Evolutionary conservation across 1,140 invertebrate genomes (phyloP), one percentile per base, ranked within the genome.

Genomic region (Mylabris phalerata): DNA sequence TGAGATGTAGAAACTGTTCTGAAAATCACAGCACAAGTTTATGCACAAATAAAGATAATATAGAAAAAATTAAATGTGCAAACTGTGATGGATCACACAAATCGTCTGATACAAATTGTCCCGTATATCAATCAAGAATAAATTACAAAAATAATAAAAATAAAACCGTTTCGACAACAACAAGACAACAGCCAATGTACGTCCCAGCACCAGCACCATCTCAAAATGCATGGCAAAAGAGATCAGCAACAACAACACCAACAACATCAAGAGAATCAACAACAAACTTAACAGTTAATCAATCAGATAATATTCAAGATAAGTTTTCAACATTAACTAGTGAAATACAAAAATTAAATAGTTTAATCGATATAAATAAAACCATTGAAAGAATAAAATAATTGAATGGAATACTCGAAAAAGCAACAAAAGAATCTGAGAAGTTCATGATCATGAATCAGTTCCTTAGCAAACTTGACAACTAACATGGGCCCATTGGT

Each of bases 1-100:
- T 67, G 7, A 50, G 9, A 7, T 73, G 71, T 19, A 32, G 75
- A 0, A 74, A 75, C 65, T 75, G 73, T 61, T 64, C 66, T 25
- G 62, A 56, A 56, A 27, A 54, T 2, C 73, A 75, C 25, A 47
- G 67, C 0, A 75, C 72, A 2, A 63, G 46, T 19, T 61, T 70
- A 0, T 74, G 71, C 26, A 58, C 38, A 6, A 65, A 48, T 45
- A 57, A 61, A 4, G 9, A 3, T 62, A 2, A 11, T 6, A 40
- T 41, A 32, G 32, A 32, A 26, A 57, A 64, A 41, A 63, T 67
- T n/a, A 67, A 57, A 49, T 75, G 73, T 48, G 55, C 48, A 1
- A 74, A 75, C 48, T 74, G 69, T 45, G 50, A 50, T 3, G 67
- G 55, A n/a, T 50, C 54, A 4, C 69, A 74, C 47, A 64, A 65